phyloP scores from a whole-genome alignment of 2,888 invertebrate species.

The Lordiphosa andalusiaca region DNA sequence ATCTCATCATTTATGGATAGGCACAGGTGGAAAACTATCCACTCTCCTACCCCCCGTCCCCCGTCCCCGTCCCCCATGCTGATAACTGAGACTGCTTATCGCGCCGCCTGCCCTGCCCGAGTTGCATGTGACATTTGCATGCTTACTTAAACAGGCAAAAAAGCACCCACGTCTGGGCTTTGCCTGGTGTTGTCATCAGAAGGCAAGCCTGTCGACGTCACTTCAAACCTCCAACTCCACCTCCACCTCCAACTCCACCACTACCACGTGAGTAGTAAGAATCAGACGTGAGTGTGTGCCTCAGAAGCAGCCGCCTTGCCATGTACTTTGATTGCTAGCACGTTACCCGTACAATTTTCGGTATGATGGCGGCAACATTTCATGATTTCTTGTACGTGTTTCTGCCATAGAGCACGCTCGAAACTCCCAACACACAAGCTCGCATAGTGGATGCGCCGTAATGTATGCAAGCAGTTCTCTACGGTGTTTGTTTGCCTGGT shows the following conservation, averaged over 20 bases:
- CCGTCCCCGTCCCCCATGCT: slow-evolving; percentile 30
- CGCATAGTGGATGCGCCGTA: slow-evolving; percentile 35
- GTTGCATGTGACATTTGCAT: slow-evolving; percentile 70
- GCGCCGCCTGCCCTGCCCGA: slow-evolving; percentile 31
- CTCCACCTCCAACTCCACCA: slow-evolving; percentile 55
- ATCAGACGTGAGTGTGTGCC: slow-evolving; percentile 57
- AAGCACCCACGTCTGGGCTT: slow-evolving; percentile 25
- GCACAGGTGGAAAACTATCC: slow-evolving; percentile 30
- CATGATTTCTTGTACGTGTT: slow-evolving; percentile 75
- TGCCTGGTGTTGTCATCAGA: slow-evolving; percentile 33
- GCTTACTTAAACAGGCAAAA: slow-evolving; percentile 70
- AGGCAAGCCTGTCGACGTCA: slow-evolving; percentile 65
- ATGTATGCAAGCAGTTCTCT: slow-evolving; percentile 47
- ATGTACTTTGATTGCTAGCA: slow-evolving; percentile 74
- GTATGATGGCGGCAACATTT: slow-evolving; percentile 75
- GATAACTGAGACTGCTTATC: slow-evolving; percentile 71
- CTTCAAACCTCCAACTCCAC: slow-evolving; percentile 59
- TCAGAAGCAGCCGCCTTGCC: slow-evolving; percentile 25
- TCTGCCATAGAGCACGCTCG: slow-evolving; percentile 56
- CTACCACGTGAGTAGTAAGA: slow-evolving; percentile 63
- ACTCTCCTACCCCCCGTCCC: slow-evolving; percentile 11
- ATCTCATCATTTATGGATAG: slow-evolving; percentile 62
- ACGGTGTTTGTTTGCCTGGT: slow-evolving; percentile 52
- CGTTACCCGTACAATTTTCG: slow-evolving; percentile 73
- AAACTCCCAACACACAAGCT: neutral